Conservation (phyloP, 2,888 invertebrate species). For the Cephus rjabovi region DNA sequence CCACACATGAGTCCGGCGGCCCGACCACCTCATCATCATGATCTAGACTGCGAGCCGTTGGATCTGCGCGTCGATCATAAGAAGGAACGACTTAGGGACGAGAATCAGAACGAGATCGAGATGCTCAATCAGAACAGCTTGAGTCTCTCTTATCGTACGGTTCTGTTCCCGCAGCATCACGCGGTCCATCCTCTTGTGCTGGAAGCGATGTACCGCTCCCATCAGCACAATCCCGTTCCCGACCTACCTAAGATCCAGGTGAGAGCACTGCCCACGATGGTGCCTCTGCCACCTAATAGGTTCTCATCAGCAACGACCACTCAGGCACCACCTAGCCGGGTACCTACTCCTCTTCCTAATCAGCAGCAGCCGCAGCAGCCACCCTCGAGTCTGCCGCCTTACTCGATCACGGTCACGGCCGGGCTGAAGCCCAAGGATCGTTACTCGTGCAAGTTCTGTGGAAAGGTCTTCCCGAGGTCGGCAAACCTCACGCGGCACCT, state of each 20-base stretch:
- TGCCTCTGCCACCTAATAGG: constrained; percentile 58
- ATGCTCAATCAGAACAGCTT: constrained; percentile 59
- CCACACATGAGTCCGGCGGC: constrained; percentile 72
- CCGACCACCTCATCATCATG: constrained; percentile 68
- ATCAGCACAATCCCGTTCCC: constrained; percentile 66
- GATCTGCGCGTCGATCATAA: constrained; percentile 90
- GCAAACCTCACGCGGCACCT: constrained; percentile 97
- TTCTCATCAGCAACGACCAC: constrained; percentile 68
- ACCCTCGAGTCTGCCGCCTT: constrained; percentile 35
- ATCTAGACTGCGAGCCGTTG: constrained; percentile 81
- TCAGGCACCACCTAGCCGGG: constrained; percentile 41
- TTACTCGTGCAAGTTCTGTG: constrained; percentile 98
- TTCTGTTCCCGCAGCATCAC: constrained; percentile 61
- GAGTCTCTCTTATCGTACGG: constrained; percentile 57
- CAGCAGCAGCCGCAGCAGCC: constrained; percentile 40
- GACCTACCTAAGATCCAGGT: constrained; percentile 70
- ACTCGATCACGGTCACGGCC: constrained; percentile 59
- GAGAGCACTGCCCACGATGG: constrained; percentile 63
- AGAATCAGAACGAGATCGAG: constrained; percentile 85
- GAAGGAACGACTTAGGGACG: constrained; percentile 81
- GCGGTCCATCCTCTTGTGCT: constrained; percentile 78
- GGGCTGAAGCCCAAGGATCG: constrained; percentile 83
- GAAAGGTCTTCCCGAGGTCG: constrained; percentile 96
- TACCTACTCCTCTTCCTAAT: constrained; percentile 38
- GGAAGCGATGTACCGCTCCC: constrained; percentile 76